A percentile compares a stretch with the other conserved stretches of the same genome.
Evolutionary conservation across 2,797 vertebrate genomes (phyloP).

Genomic region (Lindbergichthys nudifrons): DNA sequence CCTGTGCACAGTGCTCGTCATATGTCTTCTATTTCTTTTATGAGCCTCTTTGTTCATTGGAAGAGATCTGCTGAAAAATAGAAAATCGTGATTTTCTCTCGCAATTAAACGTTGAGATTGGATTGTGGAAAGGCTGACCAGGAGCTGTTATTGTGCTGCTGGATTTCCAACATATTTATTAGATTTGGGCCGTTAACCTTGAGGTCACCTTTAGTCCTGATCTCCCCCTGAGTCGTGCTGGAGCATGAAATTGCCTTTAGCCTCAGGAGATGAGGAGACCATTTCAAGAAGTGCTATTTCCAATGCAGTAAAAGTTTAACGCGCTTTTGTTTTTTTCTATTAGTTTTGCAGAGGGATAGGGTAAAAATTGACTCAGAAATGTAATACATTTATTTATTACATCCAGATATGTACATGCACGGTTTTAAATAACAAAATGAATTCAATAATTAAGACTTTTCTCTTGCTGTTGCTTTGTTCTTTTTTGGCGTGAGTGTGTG

Average conservation of each 20-base stretch:
- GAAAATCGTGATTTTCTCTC: neutral
- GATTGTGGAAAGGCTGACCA: conserved; percentile 24
- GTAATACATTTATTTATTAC: conserved; percentile 19
- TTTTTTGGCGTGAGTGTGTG: too few relatives aligned
- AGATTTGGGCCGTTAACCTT: conserved; percentile 68
- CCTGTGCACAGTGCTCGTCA: neutral
- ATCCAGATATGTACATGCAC: conserved; percentile 16
- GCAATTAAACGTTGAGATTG: conserved; percentile 24
- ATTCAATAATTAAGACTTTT: neutral
- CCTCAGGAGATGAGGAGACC: conserved; percentile 63
- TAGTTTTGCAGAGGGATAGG: conserved; percentile 41
- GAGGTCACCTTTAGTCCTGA: conserved; percentile 68
- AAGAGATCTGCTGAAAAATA: conserved; percentile 7
- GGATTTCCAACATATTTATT: conserved; percentile 57
- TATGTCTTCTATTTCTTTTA: neutral
- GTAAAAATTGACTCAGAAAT: conserved; percentile 43
- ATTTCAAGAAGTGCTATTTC: conserved; percentile 54
- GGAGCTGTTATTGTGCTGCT: conserved; percentile 40
- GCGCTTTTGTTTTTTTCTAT: conserved; percentile 35
- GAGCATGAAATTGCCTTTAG: conserved; percentile 81
- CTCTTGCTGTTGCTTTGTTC: neutral
- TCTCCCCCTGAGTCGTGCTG: conserved; percentile 62
- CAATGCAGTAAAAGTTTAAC: conserved; percentile 38
- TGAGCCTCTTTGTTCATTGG: conserved; percentile 10
- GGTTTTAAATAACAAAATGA: neutral